A percentile compares a stretch with the other conserved stretches of the same genome.
These are phyloP conservation scores for Coryphaenoides rupestris DNA, from an alignment of 2,113 vertebrate species.

Conservation along the genomic window DNA sequence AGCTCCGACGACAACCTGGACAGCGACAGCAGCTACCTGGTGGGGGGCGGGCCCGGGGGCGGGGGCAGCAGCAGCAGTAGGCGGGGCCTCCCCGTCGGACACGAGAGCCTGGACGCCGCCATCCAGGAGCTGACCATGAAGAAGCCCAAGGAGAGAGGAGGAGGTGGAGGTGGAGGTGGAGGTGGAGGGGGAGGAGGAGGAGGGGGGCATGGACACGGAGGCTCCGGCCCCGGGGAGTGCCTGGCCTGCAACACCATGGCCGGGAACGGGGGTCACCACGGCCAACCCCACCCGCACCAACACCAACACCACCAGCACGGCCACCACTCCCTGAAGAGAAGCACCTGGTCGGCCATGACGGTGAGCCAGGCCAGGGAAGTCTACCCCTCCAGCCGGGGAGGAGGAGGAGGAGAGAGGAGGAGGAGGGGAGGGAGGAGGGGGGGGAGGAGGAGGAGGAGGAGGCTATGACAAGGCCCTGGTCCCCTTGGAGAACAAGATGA, in stretches of 20 bases:
- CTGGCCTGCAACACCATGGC: conserved; percentile 92
- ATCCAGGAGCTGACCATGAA: conserved; percentile 96
- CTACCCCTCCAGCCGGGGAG: conserved; percentile 76
- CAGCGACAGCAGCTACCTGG: conserved; percentile 95
- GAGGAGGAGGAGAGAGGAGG: conserved; percentile 38
- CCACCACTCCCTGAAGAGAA: conserved; percentile 86
- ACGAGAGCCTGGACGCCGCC: conserved; percentile 91
- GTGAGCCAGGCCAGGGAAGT: conserved; percentile 96
- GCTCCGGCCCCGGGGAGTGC: conserved; percentile 82
- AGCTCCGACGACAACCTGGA: conserved; percentile 98
- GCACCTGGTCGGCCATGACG: conserved; percentile 97
- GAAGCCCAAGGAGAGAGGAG: conserved; percentile 77
- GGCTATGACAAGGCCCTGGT: conserved; percentile 88
- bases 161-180: conserved; percentile 72
- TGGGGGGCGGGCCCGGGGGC: conserved; percentile 60
- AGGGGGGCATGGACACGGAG: neutral
- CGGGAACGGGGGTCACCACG: conserved; percentile 68
- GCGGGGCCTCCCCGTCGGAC: conserved; percentile 78
- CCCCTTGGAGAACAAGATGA: conserved; percentile 86
- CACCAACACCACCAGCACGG: neutral
- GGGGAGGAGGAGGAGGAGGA: conserved; percentile 12
- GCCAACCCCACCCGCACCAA: conserved; percentile 30
- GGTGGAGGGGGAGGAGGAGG: conserved; percentile 68
- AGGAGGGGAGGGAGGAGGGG: too few relatives aligned
- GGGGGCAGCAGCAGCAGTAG: conserved; percentile 43